Conservation (phyloP, 64 coral and sea anemone genomes). For the Dendronephthya gigantea region DNA sequence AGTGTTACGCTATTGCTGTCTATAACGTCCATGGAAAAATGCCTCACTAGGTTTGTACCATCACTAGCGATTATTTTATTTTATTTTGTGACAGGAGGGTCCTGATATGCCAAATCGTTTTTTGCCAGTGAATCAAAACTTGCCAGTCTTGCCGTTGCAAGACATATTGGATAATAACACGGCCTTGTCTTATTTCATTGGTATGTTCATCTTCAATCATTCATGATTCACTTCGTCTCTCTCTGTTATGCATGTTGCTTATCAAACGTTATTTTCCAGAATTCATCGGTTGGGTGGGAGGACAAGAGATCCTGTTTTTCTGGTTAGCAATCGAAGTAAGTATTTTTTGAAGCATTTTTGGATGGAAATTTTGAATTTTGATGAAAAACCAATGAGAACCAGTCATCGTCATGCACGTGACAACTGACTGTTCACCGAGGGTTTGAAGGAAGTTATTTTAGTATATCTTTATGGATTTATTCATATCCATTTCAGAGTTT, state of each 20-base stretch:
- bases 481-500: constrained; percentile 54
- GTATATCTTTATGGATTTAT: background rate
- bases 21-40: too few species aligned
- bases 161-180: constrained; percentile 91
- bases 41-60: background rate
- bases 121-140: constrained; percentile 58
- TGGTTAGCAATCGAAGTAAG: constrained; percentile 92
- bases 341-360: too few species aligned
- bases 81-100: constrained; percentile 25
- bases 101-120: constrained; percentile 38
- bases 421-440: too few species aligned
- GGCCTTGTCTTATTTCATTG: constrained; percentile 87
- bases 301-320: constrained; percentile 86
- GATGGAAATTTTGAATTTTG: too few species aligned
- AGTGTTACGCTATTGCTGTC: too few species aligned
- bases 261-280: constrained; percentile 37
- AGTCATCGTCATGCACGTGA: too few species aligned
- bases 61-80: too few species aligned
- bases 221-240: background rate
- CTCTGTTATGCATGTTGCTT: background rate
- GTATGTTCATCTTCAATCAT: constrained; percentile 33
- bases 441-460: too few species aligned
- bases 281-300: constrained; percentile 62
- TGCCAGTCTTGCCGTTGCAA: constrained; percentile 62
- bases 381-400: too few species aligned